These are phyloP conservation scores for Panulirus ornatus DNA, from an alignment of 1,140 invertebrate species.

Conservation along the genomic window DNA sequence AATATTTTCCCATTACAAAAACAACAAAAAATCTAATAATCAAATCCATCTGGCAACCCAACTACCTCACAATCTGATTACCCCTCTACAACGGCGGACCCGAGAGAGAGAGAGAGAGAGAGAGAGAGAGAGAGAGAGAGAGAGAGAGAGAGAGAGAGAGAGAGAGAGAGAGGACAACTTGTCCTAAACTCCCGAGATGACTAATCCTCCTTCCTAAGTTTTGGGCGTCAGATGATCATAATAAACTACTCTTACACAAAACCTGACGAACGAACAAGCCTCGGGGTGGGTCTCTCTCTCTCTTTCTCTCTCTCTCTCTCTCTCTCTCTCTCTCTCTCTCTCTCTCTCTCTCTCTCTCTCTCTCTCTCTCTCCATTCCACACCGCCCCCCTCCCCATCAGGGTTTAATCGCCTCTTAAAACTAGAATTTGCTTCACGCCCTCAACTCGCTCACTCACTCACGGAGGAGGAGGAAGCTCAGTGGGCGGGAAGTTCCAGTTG, in stretches of 20 bases:
- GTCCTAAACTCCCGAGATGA: conserved; percentile 8
- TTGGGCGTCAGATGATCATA: conserved; percentile 1
- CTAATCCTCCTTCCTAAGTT: neutral
- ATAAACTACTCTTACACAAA: neutral
- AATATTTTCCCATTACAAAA: too few relatives aligned
- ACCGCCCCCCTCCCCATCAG: neutral
- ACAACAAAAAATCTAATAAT: too few relatives aligned
- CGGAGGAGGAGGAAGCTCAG: neutral
- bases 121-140: conserved; percentile 17
- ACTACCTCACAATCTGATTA: neutral
- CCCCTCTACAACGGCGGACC: neutral
- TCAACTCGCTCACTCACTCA: too few relatives aligned
- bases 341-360: too few relatives aligned
- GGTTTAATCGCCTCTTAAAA: neutral
- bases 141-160: conserved; percentile 14
- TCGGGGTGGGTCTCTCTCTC: neutral
- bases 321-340: too few relatives aligned
- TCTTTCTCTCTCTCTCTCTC: too few relatives aligned
- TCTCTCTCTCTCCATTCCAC: too few relatives aligned
- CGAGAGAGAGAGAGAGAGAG: neutral
- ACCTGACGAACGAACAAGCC: neutral
- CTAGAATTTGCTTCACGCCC: neutral
- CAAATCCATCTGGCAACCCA: too few relatives aligned
- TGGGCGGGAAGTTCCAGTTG: neutral
- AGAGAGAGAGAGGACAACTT: neutral